These are phyloP conservation scores for Euphonia xanthogaster DNA, from an alignment of 2,797 vertebrate species.

Conservation along the genomic window DNA sequence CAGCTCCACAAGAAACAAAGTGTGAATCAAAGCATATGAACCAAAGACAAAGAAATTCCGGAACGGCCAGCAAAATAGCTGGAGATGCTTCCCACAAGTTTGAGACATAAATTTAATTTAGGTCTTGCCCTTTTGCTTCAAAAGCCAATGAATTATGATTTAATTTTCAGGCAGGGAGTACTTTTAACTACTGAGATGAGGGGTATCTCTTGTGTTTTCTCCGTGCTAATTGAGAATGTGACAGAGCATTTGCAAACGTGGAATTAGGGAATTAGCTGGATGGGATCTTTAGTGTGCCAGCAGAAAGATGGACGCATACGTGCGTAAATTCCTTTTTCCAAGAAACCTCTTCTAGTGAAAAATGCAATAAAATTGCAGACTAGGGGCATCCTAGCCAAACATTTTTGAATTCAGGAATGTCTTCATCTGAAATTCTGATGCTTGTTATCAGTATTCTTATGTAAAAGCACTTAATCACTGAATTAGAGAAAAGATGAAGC, in stretches of 20 bases:
- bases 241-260: background rate
- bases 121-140: slow-evolving; percentile 32
- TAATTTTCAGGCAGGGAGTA: background rate
- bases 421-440: background rate
- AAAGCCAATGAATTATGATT: slow-evolving; percentile 12
- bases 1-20: slow-evolving; percentile 42
- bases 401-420: background rate
- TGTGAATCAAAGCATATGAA: slow-evolving; percentile 59
- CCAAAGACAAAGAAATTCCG: slow-evolving; percentile 51
- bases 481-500: background rate
- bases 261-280: background rate
- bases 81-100: slow-evolving; percentile 34
- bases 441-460: background rate
- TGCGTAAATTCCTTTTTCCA: background rate
- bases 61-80: slow-evolving; percentile 21
- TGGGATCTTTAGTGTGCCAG: background rate
- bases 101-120: slow-evolving; percentile 43
- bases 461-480: background rate
- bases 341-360: background rate
- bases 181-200: background rate
- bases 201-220: background rate
- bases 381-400: background rate
- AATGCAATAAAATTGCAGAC: background rate
- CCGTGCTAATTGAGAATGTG: background rate
- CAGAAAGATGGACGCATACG: background rate